A percentile compares a stretch with the other conserved stretches of the same genome.
Conservation (phyloP, 2,797 vertebrate species). For the Aulostomus chinensis region DNA sequence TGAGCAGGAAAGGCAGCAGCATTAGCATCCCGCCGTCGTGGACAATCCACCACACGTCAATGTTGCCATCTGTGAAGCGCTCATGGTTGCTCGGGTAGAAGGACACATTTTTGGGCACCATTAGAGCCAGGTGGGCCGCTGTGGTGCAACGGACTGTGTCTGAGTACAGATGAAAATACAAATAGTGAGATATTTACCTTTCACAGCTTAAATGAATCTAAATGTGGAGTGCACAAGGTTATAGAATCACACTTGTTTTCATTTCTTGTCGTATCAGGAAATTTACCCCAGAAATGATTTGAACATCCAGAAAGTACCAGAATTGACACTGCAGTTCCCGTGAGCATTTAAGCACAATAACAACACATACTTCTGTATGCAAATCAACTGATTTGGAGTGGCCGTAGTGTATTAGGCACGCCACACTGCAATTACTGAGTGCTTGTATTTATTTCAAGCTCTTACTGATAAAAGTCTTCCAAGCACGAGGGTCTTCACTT, state of each 20-base stretch:
- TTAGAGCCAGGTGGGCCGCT: conserved; percentile 93
- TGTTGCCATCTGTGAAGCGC: conserved; percentile 94
- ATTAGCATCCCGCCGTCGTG: conserved; percentile 99
- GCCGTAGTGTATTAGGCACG: too few species aligned
- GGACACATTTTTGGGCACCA: conserved; percentile 97
- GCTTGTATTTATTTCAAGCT: conserved; percentile 5
- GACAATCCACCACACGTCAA: conserved; percentile 99
- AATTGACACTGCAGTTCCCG: too few species aligned
- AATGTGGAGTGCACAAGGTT: too few species aligned
- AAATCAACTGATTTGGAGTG: too few species aligned
- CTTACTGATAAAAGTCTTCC: conserved; percentile 99
- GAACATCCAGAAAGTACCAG: too few species aligned
- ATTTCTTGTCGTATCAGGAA: too few species aligned
- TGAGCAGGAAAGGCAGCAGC: conserved; percentile 96
- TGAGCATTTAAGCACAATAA: too few species aligned
- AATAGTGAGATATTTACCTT: too few species aligned
- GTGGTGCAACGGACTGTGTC: conserved; percentile 97
- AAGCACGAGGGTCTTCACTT: conserved; percentile 95
- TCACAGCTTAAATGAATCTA: conserved; percentile 1
- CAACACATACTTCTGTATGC: too few species aligned
- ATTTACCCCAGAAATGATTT: too few species aligned
- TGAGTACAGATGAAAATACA: conserved; percentile 51
- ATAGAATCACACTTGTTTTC: too few species aligned
- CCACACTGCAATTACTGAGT: too few species aligned
- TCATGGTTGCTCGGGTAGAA: conserved; percentile 98